Conservation (phyloP, 2,888 invertebrate species). For the Lapara coniferarum region DNA sequence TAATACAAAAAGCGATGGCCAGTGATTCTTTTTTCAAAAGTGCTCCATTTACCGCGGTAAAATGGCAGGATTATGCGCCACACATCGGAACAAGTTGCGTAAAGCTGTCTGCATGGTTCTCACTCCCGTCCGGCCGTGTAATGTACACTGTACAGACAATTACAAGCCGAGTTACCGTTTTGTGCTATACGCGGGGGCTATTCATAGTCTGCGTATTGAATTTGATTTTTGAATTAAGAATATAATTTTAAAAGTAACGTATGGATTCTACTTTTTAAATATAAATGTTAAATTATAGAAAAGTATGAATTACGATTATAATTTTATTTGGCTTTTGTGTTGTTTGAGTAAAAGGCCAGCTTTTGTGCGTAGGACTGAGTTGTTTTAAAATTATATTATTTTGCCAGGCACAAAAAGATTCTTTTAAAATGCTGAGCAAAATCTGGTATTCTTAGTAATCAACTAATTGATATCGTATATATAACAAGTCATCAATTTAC, state of each 20-base stretch:
- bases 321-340: too few relatives aligned
- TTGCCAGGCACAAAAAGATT: too few relatives aligned
- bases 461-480: too few relatives aligned
- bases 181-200: slow-evolving; percentile 45
- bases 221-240: too few relatives aligned
- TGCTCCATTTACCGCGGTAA: not conserved
- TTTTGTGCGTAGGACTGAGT: too few relatives aligned
- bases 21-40: not conserved
- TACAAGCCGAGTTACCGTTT: slow-evolving; percentile 50
- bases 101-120: slow-evolving; percentile 62
- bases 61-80: not conserved
- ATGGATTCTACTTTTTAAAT: too few relatives aligned
- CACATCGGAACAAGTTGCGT: slow-evolving; percentile 49
- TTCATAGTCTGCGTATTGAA: not conserved
- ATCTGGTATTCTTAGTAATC: too few relatives aligned
- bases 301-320: too few relatives aligned
- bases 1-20: not conserved
- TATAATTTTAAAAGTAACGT: too few relatives aligned
- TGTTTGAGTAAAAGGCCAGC: too few relatives aligned
- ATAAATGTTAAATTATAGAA: too few relatives aligned
- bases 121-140: slow-evolving; percentile 65
- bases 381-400: too few relatives aligned
- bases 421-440: not conserved
- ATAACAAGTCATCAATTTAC: not conserved
- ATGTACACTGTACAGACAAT: slow-evolving; percentile 52